Evolutionary conservation across 2,113 vertebrate species (phyloP).

Genomic region (Coturnix japonica): DNA sequence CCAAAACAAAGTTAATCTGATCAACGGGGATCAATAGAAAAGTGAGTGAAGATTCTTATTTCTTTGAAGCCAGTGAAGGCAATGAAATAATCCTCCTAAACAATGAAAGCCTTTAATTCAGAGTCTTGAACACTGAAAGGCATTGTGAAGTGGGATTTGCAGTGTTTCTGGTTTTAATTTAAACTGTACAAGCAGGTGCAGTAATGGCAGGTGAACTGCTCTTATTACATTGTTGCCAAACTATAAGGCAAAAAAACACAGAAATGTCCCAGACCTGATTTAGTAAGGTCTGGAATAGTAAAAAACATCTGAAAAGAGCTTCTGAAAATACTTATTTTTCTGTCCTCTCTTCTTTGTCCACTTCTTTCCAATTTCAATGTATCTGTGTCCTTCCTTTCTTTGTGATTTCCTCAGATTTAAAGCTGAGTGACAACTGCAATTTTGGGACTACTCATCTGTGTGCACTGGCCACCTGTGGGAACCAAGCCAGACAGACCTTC

Average conservation of each 20-base stretch:
- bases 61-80: conserved; percentile 81
- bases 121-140: conserved; percentile 76
- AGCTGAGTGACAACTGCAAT: background rate
- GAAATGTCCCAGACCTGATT: background rate
- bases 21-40: conserved; percentile 79
- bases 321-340: background rate
- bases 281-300: background rate
- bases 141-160: conserved; percentile 91
- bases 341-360: background rate
- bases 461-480: background rate
- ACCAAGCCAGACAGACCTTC: background rate
- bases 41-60: conserved; percentile 76
- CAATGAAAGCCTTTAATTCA: conserved; percentile 83
- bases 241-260: conserved; percentile 8
- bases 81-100: conserved; percentile 80
- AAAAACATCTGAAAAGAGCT: background rate
- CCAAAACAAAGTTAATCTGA: conserved; percentile 84
- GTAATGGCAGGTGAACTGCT: conserved; percentile 80
- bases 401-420: background rate
- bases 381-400: background rate
- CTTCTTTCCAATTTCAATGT: background rate
- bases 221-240: conserved; percentile 73
- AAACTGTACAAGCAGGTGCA: conserved; percentile 89
- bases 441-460: rapidly evolving
- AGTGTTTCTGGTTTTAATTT: conserved; percentile 89